Evolutionary conservation across 2,113 vertebrate species (phyloP), one percentile per base, ranked within the genome.

Genomic region (Ammodramus savannarum): DNA sequence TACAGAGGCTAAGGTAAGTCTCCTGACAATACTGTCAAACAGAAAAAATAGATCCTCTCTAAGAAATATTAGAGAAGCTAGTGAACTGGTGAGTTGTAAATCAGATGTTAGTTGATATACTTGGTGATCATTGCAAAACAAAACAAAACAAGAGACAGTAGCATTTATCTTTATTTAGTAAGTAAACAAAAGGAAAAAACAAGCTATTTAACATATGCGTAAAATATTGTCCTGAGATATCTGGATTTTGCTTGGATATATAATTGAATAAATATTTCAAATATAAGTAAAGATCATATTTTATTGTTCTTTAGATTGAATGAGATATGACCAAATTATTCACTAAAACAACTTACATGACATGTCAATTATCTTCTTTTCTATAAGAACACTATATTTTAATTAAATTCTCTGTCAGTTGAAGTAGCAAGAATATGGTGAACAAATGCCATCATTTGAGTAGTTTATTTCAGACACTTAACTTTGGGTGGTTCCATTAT

Each of bases 201-300:
- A 74, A 89, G 17, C 9, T 39, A 69, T 76, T 89, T 31, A 82
- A 57, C n/a, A 76, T 82, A 87, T 36, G 46, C 34, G 66, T 23
- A 29, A 52, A 79, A 18, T 44, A 43, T 55, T 73, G n/a, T 79
- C 27, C 27, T 58, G 81, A 96, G 85, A 85, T 66, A 87, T 91
- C 84, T 96, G 89, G 62, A 78, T 79, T 87, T 44, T 83, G 39
- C 85, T 79, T 89, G 26, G 18, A 89, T 73, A 76, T 43, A 29
- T 87, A 95, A 93, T 66, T 87, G 46, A 91, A 85, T 69, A 79
- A 92, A 65, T 38, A 73, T 93, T 93, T 94, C 22, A 89, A 92
- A 83, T 46, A 72, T 51, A 90, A 83, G 71, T 38, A 86, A 73
- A 78, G 4, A 51, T 77, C 44, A 21, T 71, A 4, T 31, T 74